These are phyloP conservation scores for Halcyon badia DNA, from an alignment of 2,797 vertebrate genomes.

Conservation along the genomic window DNA sequence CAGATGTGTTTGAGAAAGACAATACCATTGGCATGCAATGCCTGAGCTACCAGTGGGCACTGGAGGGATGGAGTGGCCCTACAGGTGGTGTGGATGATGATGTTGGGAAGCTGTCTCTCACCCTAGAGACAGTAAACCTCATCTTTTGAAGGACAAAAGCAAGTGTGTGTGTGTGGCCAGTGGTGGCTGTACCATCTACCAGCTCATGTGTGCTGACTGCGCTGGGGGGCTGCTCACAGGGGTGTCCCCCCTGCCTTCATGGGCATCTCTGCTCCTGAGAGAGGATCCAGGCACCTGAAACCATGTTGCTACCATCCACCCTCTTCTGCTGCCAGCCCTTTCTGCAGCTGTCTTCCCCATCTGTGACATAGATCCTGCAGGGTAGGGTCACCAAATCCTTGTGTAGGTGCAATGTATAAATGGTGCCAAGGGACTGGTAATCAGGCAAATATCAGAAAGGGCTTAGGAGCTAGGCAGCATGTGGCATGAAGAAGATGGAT, in stretches of 20 bases:
- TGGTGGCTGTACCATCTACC: too few species aligned
- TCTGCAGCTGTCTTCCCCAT: neutral
- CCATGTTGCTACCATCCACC: accelerated
- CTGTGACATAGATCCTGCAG: accelerated
- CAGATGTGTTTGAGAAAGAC: neutral
- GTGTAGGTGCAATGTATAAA: neutral
- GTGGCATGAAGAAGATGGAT: accelerated
- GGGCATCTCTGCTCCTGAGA: neutral
- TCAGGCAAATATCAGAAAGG: neutral
- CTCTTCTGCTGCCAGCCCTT: neutral
- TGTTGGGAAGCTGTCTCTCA: neutral
- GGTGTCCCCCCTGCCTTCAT: neutral
- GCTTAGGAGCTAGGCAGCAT: too few species aligned
- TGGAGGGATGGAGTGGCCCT: neutral
- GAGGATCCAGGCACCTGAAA: neutral
- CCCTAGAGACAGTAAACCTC: neutral
- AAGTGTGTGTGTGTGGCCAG: accelerated
- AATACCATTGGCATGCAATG: neutral
- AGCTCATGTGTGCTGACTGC: neutral
- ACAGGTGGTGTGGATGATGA: neutral
- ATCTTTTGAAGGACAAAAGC: neutral
- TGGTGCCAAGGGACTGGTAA: neutral
- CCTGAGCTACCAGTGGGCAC: neutral
- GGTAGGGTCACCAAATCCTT: too few species aligned
- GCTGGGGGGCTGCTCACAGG: neutral